These are phyloP conservation scores for Tipula confusa DNA, from an alignment of 2,888 invertebrate species.

Conservation along the genomic window DNA sequence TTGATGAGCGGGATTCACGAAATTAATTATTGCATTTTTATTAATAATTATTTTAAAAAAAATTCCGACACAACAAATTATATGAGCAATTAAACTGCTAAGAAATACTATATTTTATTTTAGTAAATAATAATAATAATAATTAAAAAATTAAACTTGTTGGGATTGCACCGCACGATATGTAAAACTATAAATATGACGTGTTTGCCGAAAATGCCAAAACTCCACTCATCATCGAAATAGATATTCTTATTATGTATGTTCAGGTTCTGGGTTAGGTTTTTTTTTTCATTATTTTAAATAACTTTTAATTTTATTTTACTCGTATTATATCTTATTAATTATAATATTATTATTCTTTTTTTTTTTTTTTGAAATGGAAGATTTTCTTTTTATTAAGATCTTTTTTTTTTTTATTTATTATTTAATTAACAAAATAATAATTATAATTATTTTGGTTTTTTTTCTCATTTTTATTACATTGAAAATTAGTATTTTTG, in stretches of 20 bases:
- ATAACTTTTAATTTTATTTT: slow-evolving; percentile 3
- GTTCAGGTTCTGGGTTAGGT: not conserved
- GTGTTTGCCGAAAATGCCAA: not conserved
- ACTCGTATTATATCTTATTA: not conserved
- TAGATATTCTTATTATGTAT: not conserved
- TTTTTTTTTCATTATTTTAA: not conserved
- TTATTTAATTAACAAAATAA: not conserved
- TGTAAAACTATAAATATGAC: not conserved
- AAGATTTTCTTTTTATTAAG: not conserved
- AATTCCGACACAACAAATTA: not conserved
- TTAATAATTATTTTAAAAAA: not conserved
- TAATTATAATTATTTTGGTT: not conserved
- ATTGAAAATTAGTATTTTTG: not conserved
- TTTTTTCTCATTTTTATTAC: not conserved
- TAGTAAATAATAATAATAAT: not conserved
- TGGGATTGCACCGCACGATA: not conserved
- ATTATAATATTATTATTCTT: not conserved
- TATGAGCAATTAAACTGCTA: not conserved
- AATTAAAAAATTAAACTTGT: not conserved
- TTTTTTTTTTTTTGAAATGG: not conserved
- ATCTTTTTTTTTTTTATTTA: not conserved
- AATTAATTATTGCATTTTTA: not conserved
- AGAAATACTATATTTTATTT: not conserved
- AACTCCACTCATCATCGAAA: not conserved
- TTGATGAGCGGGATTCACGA: not conserved